Percentiles rank a stretch among this genome's conserved stretches.
phyloP scores from a whole-genome alignment of 2,113 vertebrate genomes.

The Psittacula cyanocephala region DNA sequence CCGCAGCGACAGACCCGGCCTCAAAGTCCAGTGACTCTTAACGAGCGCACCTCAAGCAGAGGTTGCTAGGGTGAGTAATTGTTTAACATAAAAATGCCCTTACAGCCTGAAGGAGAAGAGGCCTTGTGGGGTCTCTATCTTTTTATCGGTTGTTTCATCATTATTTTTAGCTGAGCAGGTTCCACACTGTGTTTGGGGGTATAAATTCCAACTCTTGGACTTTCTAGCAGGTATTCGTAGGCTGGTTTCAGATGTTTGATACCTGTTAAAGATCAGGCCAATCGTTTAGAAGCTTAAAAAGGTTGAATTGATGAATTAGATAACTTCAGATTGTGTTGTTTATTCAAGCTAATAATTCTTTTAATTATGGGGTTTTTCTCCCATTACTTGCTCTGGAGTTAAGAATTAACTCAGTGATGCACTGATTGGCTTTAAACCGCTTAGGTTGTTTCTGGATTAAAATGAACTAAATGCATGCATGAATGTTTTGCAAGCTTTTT shows the following conservation, averaged over 20 bases:
- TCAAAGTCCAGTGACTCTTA: conserved; percentile 15
- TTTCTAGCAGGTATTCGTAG: background rate
- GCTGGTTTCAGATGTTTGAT: background rate
- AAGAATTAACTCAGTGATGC: background rate
- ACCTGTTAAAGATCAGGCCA: background rate
- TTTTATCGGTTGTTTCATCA: background rate
- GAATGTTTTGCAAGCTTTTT: background rate
- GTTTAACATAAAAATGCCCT: conserved; percentile 9
- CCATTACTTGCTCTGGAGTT: background rate
- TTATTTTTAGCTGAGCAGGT: background rate
- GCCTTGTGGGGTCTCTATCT: background rate
- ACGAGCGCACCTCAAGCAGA: background rate
- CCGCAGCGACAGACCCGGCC: background rate
- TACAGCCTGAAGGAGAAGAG: background rate
- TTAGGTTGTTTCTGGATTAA: background rate
- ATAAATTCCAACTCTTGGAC: background rate
- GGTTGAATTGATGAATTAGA: background rate
- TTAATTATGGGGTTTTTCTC: background rate
- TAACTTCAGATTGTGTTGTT: background rate
- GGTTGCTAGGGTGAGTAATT: conserved; percentile 58
- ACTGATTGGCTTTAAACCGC: background rate
- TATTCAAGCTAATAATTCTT: background rate
- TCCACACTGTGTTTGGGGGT: rapidly evolving
- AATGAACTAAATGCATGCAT: background rate
- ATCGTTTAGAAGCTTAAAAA: background rate